phyloP scores from a whole-genome alignment of 2,888 invertebrate species.

The Brachylomia viminalis region DNA sequence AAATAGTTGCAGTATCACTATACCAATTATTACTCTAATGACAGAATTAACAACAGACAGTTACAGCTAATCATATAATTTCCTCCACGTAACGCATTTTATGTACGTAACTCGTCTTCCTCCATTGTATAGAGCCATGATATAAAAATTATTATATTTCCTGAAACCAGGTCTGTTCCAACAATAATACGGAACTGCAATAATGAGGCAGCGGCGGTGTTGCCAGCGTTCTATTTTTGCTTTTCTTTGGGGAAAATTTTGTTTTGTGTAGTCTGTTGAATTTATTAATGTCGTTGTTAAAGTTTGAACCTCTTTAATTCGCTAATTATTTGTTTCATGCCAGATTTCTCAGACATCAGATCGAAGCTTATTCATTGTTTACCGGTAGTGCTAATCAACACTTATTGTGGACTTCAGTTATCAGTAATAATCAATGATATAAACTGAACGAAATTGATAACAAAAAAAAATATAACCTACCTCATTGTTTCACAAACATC shows the following conservation, averaged over 20 bases:
- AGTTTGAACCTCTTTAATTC: not conserved
- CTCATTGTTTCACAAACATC: not conserved
- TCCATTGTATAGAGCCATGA: slow-evolving; percentile 47
- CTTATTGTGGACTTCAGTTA: not conserved
- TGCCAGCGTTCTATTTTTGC: slow-evolving; percentile 48
- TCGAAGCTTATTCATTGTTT: not conserved
- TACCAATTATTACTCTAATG: not conserved
- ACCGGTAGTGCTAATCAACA: not conserved
- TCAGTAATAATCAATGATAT: not conserved
- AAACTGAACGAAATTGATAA: not conserved
- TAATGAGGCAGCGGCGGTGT: slow-evolving; percentile 60
- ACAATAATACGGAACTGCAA: slow-evolving; percentile 69
- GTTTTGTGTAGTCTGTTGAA: not conserved
- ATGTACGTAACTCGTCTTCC: slow-evolving; percentile 46
- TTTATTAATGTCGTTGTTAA: not conserved
- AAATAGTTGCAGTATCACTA: slow-evolving; percentile 1
- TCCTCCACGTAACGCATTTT: slow-evolving; percentile 28
- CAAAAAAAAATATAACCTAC: not conserved
- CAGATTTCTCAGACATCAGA: not conserved
- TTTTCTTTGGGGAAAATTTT: slow-evolving; percentile 39
- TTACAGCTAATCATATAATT: slow-evolving; percentile 39
- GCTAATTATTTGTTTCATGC: not conserved
- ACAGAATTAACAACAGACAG: slow-evolving; percentile 2
- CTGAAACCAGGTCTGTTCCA: slow-evolving; percentile 53
- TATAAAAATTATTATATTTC: slow-evolving; percentile 64